These are phyloP conservation scores for Cylas formicarius DNA, from an alignment of 1,140 invertebrate species.

Conservation along the genomic window DNA sequence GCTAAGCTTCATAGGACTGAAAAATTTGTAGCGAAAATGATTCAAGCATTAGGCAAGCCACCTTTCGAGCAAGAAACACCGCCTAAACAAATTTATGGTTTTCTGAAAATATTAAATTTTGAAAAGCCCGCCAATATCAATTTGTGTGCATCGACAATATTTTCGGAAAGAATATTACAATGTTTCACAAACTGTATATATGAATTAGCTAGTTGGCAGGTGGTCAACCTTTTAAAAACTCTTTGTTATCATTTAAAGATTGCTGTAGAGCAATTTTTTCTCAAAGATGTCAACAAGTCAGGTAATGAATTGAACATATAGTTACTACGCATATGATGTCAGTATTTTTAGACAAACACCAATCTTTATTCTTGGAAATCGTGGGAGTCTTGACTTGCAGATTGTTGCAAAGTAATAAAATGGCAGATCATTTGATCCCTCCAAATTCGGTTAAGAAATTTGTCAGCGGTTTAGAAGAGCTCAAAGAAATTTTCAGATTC, in stretches of 20 bases:
- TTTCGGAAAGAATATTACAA: slow-evolving; percentile 28
- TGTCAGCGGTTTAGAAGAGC: slow-evolving; percentile 27
- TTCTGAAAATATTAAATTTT: not conserved
- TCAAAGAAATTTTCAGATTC: slow-evolving; percentile 25
- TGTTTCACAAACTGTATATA: slow-evolving; percentile 28
- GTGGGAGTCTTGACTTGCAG: slow-evolving; percentile 21
- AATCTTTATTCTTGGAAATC: slow-evolving; percentile 25
- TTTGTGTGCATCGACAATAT: slow-evolving; percentile 14
- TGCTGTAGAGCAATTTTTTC: slow-evolving; percentile 18
- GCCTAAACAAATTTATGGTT: slow-evolving; percentile 1
- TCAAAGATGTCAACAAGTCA: slow-evolving; percentile 10
- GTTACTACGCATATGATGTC: not conserved
- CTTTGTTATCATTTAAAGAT: slow-evolving; percentile 31
- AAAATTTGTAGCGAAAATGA: slow-evolving; percentile 35
- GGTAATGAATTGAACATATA: slow-evolving; percentile 9
- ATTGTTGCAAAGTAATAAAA: slow-evolving; percentile 28
- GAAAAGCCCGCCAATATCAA: not conserved
- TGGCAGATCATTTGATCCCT: slow-evolving; percentile 33
- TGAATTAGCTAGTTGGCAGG: slow-evolving; percentile 32
- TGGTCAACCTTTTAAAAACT: slow-evolving; percentile 37
- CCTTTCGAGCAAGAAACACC: slow-evolving; percentile 1
- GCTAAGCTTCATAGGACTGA: slow-evolving; percentile 34
- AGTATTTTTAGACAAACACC: slow-evolving; percentile 5
- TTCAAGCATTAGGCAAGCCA: slow-evolving; percentile 27
- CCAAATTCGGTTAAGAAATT: slow-evolving; percentile 31